phyloP scores from a whole-genome alignment of 2,797 vertebrate genomes.

The Galaxias olidus region DNA sequence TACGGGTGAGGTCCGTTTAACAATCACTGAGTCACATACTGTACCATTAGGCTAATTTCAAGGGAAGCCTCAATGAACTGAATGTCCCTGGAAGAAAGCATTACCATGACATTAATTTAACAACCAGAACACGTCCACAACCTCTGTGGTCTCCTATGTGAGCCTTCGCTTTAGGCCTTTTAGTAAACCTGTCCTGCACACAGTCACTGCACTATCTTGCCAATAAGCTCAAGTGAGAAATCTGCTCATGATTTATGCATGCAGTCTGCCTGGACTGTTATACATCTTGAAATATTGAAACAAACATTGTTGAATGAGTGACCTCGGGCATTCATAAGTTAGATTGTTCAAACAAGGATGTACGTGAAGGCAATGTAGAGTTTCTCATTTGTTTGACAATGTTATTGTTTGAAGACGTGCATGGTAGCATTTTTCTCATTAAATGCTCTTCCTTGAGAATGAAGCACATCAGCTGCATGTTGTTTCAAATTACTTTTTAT shows the following conservation, averaged over 20 bases:
- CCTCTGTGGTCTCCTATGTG: not conserved
- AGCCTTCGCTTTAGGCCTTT: not conserved
- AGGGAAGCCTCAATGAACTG: no score
- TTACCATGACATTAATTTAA: not conserved
- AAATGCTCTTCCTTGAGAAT: constrained; percentile 1
- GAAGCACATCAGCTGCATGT: not conserved
- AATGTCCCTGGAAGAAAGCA: not conserved
- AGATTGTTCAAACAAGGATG: no score
- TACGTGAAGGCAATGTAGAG: no score
- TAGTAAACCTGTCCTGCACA: not conserved
- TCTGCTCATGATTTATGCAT: constrained; percentile 40
- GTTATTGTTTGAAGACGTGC: constrained; percentile 11
- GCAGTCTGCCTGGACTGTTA: constrained; percentile 27
- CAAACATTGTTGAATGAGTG: constrained; percentile 22
- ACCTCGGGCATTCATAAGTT: constrained; percentile 19
- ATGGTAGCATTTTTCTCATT: not conserved
- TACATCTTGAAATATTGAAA: constrained; percentile 37
- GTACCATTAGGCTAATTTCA: no score
- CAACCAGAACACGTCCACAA: not conserved
- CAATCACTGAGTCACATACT: no score
- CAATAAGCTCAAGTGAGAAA: constrained; percentile 20
- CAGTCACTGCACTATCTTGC: not conserved
- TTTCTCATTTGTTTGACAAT: no score
- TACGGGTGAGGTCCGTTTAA: no score
- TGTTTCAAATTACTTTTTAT: not conserved